Conservation (phyloP, 1,140 invertebrate species). For the Platorchestia sp. region DNA sequence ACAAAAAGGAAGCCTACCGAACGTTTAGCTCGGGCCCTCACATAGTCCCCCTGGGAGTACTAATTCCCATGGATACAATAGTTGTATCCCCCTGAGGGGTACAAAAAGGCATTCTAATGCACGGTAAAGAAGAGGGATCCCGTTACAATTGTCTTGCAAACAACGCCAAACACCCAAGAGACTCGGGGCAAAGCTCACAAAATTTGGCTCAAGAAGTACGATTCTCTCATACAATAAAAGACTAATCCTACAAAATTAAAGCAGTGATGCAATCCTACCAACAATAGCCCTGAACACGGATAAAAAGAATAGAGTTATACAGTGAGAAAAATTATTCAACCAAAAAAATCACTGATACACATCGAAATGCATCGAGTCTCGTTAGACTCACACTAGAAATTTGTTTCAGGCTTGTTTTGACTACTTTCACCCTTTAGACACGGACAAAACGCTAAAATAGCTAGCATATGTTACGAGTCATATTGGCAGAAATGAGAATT, state of each 20-base stretch:
- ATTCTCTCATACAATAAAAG: background rate
- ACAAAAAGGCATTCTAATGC: background rate
- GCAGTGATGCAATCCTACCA: background rate
- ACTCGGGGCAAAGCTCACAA: background rate
- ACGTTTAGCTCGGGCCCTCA: too few relatives aligned
- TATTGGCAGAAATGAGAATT: too few relatives aligned
- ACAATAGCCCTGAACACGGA: background rate
- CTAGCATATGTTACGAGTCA: too few relatives aligned
- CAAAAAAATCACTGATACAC: background rate
- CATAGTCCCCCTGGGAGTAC: too few relatives aligned
- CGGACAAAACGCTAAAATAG: too few relatives aligned
- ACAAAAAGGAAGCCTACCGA: too few relatives aligned
- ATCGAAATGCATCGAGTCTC: background rate
- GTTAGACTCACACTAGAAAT: background rate
- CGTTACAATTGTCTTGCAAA: background rate
- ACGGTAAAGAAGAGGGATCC: background rate
- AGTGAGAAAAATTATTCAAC: background rate
- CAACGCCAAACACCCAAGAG: background rate
- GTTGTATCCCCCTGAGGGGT: too few relatives aligned
- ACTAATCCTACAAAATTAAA: background rate
- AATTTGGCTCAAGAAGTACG: background rate
- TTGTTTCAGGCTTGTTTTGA: too few relatives aligned
- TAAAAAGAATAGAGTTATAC: background rate
- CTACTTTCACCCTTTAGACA: too few relatives aligned
- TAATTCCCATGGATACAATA: too few relatives aligned